Conservation (phyloP, 2,888 invertebrate species). For the Nemotelus nigrinus region DNA sequence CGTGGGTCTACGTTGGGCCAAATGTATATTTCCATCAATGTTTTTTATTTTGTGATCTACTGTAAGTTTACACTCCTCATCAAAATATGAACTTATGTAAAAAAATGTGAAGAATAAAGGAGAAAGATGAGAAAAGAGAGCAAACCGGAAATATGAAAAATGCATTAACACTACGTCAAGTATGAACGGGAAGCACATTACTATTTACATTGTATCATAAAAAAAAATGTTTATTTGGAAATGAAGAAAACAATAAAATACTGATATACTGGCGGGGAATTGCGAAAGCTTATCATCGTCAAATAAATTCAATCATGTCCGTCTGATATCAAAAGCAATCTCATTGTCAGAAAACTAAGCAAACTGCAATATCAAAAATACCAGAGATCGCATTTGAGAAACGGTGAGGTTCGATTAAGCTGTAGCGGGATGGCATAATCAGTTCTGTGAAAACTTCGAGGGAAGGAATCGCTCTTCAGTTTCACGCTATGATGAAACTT, state of each 20-base stretch:
- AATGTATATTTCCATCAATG: constrained; percentile 47
- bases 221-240: not conserved
- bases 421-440: constrained; percentile 12
- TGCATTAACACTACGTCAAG: not conserved
- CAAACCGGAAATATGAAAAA: constrained; percentile 25
- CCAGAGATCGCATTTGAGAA: not conserved
- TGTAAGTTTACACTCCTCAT: not conserved
- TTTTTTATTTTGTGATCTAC: constrained; percentile 27
- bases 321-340: not conserved
- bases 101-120: constrained; percentile 11
- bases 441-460: not conserved
- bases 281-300: constrained; percentile 51
- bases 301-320: constrained; percentile 7
- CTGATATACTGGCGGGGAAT: constrained; percentile 52
- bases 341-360: constrained; percentile 27
- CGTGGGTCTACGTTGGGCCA: constrained; percentile 54
- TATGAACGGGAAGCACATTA: constrained; percentile 2
- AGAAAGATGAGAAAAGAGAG: constrained; percentile 17
- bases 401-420: constrained; percentile 6
- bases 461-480: no score
- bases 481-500: no score
- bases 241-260: constrained; percentile 20
- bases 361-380: constrained; percentile 2
- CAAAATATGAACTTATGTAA: constrained; percentile 3
- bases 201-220: constrained; percentile 23